Conservation (phyloP, 2,113 vertebrate species). For the Neodon shergylaensis region DNA sequence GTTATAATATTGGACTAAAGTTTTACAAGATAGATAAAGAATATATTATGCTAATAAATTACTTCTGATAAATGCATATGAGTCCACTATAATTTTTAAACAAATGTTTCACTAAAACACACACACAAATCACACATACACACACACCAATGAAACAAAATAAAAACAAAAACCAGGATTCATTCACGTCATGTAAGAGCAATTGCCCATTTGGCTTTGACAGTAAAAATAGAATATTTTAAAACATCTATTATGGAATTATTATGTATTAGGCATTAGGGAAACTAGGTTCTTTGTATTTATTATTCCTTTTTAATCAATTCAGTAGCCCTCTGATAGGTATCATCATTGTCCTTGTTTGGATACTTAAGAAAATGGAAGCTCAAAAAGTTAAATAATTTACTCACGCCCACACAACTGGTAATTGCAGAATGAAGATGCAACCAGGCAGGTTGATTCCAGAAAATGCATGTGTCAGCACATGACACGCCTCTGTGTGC, state of each 20-base stretch:
- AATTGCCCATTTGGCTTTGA: not conserved
- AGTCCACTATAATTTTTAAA: not conserved
- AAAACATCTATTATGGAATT: not conserved
- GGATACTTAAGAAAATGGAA: not conserved
- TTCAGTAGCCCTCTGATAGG: not conserved
- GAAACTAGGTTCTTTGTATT: not conserved
- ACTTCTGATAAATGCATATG: not conserved
- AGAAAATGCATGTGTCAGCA: accelerated
- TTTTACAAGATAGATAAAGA: not conserved
- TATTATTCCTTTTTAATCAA: not conserved
- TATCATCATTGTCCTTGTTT: not conserved
- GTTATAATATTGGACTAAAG: not conserved
- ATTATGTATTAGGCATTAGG: not conserved
- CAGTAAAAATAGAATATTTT: not conserved
- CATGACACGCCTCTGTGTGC: not conserved
- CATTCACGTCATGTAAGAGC: not conserved
- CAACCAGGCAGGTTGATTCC: not conserved
- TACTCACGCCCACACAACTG: not conserved
- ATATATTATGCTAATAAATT: not conserved
- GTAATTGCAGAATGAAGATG: not conserved
- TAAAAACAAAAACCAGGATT: too few relatives aligned
- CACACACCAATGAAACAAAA: not conserved
- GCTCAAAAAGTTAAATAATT: not conserved
- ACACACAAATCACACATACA: not conserved
- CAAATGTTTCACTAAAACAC: not conserved